Evolutionary conservation across 2,888 invertebrate species (phyloP), one percentile per base, ranked within the genome.

Genomic region (Yponomeuta cagnagella): DNA sequence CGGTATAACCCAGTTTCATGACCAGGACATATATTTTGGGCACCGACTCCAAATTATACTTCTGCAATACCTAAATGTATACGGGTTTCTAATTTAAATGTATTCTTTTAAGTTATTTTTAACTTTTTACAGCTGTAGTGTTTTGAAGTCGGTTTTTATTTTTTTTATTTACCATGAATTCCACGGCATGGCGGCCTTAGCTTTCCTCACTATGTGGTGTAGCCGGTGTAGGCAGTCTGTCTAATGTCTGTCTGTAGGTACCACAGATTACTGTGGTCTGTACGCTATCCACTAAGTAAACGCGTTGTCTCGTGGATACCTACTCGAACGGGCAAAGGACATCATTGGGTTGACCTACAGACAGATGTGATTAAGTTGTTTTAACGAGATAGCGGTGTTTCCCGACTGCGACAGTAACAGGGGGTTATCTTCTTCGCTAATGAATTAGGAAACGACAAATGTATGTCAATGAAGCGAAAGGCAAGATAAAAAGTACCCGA

Each of bases 261-360:
- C 33, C 5, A 23, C 33, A 37, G 33, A 37, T 5, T 5, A 37
- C 37, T 37, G 37, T 2, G 37, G 52, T 52, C 52, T 52, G 52
- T 52, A 52, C 52, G 12, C 52, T 52, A 37, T 37, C 5, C 37
- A 37, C 43, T 43, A 43, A 43, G 43, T 43, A 58, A 58, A 58
- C 52, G 12, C 52, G 52, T 58, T 58, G 52, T 58, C 52, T 15
- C 52, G 52, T 58, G 15, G 15, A 58, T 12, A 58, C 23, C 23
- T 23, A 23, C 12, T 58, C 1, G 15, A 15, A 12, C 52, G 15
- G 52, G 15, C 52, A 58, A 15, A 58, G 52, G 52, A 58, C 65
- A 65, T 30, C 65, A 65, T 31, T 65, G 65, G 33, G 12, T 33
- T 65, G 65, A 65, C 65, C 65, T 65, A 65, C 33, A 65, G 31